phyloP scores from a whole-genome alignment of 2,113 vertebrate species.

The Epinephelus cyanopodus region DNA sequence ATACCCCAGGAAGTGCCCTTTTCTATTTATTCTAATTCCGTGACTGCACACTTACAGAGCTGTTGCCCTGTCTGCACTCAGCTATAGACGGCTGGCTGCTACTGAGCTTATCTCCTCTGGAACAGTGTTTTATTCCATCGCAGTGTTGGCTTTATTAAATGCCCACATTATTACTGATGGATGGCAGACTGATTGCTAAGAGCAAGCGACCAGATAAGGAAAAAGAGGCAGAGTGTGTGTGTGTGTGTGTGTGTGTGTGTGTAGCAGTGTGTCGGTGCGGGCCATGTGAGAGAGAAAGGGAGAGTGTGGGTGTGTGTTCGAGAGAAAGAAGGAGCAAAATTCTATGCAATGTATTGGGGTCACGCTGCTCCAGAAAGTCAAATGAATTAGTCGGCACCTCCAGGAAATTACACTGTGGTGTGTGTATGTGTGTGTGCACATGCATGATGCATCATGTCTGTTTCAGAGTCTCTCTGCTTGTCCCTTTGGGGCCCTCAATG shows the following conservation, averaged over 20 bases:
- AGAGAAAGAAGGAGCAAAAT: conserved; percentile 26
- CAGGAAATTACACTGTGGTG: conserved; percentile 66
- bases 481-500: conserved; percentile 65
- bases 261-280: not conserved
- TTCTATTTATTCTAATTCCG: conserved; percentile 37
- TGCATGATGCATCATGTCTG: conserved; percentile 56
- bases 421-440: conserved; percentile 29
- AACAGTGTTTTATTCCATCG: conserved; percentile 69
- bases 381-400: conserved; percentile 73
- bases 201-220: conserved; percentile 69
- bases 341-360: conserved; percentile 62
- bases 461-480: conserved; percentile 47
- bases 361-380: conserved; percentile 74
- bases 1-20: conserved; percentile 25
- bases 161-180: conserved; percentile 71
- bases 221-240: conserved; percentile 30
- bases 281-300: not conserved
- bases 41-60: conserved; percentile 37
- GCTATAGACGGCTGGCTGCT: conserved; percentile 48
- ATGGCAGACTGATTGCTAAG: conserved; percentile 65
- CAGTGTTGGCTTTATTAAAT: conserved; percentile 77
- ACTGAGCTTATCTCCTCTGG: conserved; percentile 64
- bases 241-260: conserved; percentile 15
- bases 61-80: conserved; percentile 48
- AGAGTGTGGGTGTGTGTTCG: conserved; percentile 40